Evolutionary conservation across 2,888 invertebrate genomes (phyloP).

Genomic region (Chalcis sispes): DNA sequence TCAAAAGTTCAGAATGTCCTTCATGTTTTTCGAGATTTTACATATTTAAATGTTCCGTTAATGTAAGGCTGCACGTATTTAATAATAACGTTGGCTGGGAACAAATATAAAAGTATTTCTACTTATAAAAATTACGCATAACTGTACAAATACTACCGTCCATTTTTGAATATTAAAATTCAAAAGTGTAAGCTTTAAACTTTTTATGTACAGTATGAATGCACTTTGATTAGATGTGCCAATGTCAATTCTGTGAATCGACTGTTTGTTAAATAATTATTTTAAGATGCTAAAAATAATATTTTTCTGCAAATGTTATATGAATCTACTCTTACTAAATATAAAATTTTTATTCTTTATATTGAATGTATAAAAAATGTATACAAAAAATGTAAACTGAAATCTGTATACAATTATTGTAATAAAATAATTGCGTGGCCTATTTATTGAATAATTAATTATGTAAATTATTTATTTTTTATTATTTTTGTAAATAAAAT

Average conservation of each 20-base stretch:
- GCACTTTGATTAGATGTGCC: conserved; percentile 18
- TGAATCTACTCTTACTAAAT: not conserved
- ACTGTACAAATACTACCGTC: conserved; percentile 23
- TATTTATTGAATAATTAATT: conserved; percentile 12
- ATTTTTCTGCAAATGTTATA: too few species aligned
- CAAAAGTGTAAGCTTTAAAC: not conserved
- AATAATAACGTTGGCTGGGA: not conserved
- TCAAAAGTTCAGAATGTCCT: conserved; percentile 7
- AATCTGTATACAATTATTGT: not conserved
- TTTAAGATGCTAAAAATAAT: not conserved
- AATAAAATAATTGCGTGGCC: conserved; percentile 27
- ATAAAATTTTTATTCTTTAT: not conserved
- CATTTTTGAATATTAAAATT: conserved; percentile 23
- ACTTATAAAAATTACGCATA: not conserved
- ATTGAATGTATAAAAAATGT: not conserved
- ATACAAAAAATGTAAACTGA: conserved; percentile 10
- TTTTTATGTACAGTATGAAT: conserved; percentile 7
- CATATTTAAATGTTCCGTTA: not conserved
- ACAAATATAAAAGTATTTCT: conserved; percentile 28
- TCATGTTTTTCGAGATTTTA: conserved; percentile 16
- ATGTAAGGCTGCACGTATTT: not conserved
- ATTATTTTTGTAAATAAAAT: conserved; percentile 37
- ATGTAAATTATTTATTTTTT: not conserved
- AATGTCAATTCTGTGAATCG: conserved; percentile 47
- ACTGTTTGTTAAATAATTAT: not conserved